Evolutionary conservation across 2,113 vertebrate species (phyloP).

Genomic region (Charadrius vociferus): DNA sequence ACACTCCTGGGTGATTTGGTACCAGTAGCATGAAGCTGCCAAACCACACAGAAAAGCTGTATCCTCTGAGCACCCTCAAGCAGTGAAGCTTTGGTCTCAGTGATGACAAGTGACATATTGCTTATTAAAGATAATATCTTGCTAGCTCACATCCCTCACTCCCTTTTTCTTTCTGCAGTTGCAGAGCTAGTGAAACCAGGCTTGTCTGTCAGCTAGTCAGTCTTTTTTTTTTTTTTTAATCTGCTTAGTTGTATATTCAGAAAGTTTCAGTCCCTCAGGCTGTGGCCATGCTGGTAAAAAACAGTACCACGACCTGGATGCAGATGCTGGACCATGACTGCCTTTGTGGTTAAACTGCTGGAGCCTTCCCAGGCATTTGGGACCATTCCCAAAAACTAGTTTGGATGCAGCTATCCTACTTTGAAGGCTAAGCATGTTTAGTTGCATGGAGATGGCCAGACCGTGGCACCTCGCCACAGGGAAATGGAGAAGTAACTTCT

Average conservation of each 20-base stretch:
- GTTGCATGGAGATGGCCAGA: neutral
- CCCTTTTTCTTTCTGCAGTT: neutral
- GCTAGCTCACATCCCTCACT: neutral
- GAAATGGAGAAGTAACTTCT: neutral
- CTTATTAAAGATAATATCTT: neutral
- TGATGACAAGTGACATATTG: neutral
- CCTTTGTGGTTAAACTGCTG: neutral
- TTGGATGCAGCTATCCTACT: neutral
- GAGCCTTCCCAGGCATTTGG: neutral
- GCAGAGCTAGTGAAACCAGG: neutral
- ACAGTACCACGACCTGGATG: neutral
- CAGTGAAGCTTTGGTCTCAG: neutral
- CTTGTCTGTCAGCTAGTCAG: neutral
- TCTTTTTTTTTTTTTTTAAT: neutral
- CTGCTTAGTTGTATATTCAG: neutral
- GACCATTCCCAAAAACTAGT: neutral
- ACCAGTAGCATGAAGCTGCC: neutral
- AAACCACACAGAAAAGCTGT: neutral
- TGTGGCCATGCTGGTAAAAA: neutral
- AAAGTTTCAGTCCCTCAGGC: neutral
- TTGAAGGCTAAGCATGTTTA: neutral
- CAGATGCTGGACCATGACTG: neutral
- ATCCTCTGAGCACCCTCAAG: neutral
- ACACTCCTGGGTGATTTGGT: neutral
- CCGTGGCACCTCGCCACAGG: neutral